Evolutionary conservation across 1,140 invertebrate genomes (phyloP), one percentile per base, ranked within the genome.

Genomic region (Drosophila dunni): DNA sequence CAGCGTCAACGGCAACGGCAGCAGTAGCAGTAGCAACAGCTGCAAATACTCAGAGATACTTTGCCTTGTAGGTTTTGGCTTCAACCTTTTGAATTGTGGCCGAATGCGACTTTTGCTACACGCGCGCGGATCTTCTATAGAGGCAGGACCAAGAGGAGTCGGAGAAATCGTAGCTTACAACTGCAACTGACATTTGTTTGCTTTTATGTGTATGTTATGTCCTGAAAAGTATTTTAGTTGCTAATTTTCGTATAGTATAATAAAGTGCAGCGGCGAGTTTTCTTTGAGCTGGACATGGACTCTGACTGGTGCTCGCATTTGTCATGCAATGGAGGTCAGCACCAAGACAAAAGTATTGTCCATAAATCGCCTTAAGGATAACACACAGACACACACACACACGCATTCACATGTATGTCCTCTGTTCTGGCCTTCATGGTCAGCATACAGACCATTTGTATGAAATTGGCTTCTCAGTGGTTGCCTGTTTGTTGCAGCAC

Each of bases 141-240:
- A 33, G 50, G 24, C 62, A 65, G 20, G 34, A 24, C 9, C 7
- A 40, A 11, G 3, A 20, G 10, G 4, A 24, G 8, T 3, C n/a
- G 24, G 24, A n/a, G n/a, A 33, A 10, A 9, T 6, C 11, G 17
- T 38, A 38, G 34, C 29, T 45, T 66, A 64, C 74, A 74, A 57
- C 79, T 81, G 75, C 66, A 72, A 56, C 71, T 86, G 81, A 72
- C 81, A 86, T 86, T 85, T 78, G 81, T 81, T 81, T 81, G 82
- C 78, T 69, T 85, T 85, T 86, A 86, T 85, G 73, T 68, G 62
- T 70, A 17, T 68, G 50, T 75, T 66, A 56, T 69, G 53, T 71
- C 33, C 66, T 44, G 54, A 42, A 46, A 51, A 51, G 45, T 65
- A 42, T 24, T 54, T 67, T 68, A 70, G 64, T 73, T 68, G 72